Evolutionary conservation across 2,113 vertebrate species (phyloP), one percentile per base, ranked within the genome.

Genomic region (Megalops atlanticus): DNA sequence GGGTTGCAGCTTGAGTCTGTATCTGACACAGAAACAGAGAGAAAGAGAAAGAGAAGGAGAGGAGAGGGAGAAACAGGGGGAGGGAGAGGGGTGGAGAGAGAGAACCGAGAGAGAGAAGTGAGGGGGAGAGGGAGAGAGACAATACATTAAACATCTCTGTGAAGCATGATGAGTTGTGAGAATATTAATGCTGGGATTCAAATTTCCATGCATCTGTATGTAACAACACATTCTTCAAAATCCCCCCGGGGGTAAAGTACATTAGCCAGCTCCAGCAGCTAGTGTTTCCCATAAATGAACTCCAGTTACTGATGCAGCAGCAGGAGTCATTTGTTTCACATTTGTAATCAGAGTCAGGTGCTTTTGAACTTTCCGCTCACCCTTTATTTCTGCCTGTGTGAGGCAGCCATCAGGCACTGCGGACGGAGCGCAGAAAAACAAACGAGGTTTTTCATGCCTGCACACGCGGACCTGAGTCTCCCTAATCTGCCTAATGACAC

Each of bases 131-230:
- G 12, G 24, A 35, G 77, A 47, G 41, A 41, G 40, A 15, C 31
- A 39, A 71, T 71, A 27, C 24, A 79, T 79, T 72, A 79, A 45
- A 71, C 40, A 36, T 2, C 5, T 79, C 68, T 47, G 40, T 45
- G 64, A 79, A 10, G 49, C 6, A 2, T 49, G 45, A 49, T 16
- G 11, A 12, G 3, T 40, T 31, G 15, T 70, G 58, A 31, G 64
- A 79, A 71, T 79, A 79, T 45, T 35, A 69, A 70, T 71, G 77
- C 15, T 21, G 2, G 11, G 31, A 16, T 71, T 79, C 68, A 49
- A n/a, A 39, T 49, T 41, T 24, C 72, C 41, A 6, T 75, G 18
- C 41, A 47, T n/a, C 14, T 2, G 18, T 68, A 54, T 27, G 31
- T n/a, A 16, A 35, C 8, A 27, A 12, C n/a, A 38, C 31, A 8